phyloP scores from a whole-genome alignment of 2,797 vertebrate species.

The Cossypha polioptera region DNA sequence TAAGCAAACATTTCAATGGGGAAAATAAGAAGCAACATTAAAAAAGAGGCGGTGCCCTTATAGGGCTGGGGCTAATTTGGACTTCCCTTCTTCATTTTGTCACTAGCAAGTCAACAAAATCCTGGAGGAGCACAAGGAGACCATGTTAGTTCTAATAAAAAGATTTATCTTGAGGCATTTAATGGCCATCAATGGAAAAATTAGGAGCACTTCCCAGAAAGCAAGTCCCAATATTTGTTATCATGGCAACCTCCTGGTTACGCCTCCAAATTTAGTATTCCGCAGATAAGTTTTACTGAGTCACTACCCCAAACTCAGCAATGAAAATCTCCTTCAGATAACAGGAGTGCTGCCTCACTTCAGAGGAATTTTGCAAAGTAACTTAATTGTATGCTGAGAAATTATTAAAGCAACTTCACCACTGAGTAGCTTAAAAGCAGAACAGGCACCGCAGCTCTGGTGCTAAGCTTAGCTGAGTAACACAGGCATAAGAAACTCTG shows the following conservation, averaged over 20 bases:
- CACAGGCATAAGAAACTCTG: neutral
- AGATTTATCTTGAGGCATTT: conserved; percentile 34
- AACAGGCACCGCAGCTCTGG: neutral
- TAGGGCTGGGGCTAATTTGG: neutral
- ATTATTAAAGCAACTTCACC: conserved; percentile 2
- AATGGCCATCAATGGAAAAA: conserved; percentile 49
- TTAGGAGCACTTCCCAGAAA: conserved; percentile 49
- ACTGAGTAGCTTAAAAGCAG: neutral
- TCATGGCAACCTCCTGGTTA: conserved; percentile 56
- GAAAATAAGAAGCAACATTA: neutral
- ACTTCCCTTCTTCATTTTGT: neutral
- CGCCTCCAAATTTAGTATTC: conserved; percentile 59
- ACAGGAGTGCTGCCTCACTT: conserved; percentile 20
- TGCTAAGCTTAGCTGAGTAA: neutral
- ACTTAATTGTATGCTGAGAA: neutral
- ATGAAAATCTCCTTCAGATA: conserved; percentile 45
- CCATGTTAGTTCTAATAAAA: neutral
- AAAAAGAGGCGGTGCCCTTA: neutral
- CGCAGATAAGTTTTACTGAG: conserved; percentile 55
- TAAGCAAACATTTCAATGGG: neutral
- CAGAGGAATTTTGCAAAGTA: conserved; percentile 31
- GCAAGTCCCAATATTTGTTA: conserved; percentile 50
- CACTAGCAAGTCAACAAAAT: neutral
- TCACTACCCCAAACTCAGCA: conserved; percentile 43
- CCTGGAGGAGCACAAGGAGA: neutral